These are phyloP conservation scores for Pseudorhombus dupliciocellatus DNA, from an alignment of 2,113 vertebrate species.

Conservation along the genomic window DNA sequence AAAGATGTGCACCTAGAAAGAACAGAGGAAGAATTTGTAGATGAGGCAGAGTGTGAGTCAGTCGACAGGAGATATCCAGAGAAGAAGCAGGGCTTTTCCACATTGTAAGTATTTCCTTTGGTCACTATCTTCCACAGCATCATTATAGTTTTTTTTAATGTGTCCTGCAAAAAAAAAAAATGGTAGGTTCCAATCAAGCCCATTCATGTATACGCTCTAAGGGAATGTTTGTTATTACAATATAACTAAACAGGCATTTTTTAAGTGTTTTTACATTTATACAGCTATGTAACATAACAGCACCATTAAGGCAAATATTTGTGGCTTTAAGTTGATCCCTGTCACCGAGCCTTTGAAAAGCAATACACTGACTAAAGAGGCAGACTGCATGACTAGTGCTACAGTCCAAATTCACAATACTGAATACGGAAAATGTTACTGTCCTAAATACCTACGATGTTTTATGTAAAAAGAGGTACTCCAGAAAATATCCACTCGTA, in stretches of 20 bases:
- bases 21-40: slow-evolving; percentile 75
- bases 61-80: slow-evolving; percentile 77
- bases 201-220: slow-evolving; percentile 55
- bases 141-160: slow-evolving; percentile 35
- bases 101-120: slow-evolving; percentile 83
- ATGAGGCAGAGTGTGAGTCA: slow-evolving; percentile 82
- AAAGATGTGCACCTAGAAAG: slow-evolving; percentile 52
- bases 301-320: slow-evolving; percentile 41
- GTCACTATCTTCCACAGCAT: slow-evolving; percentile 40
- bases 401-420: slow-evolving; percentile 3
- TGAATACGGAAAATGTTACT: slow-evolving; percentile 11
- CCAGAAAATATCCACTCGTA: not conserved
- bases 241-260: slow-evolving; percentile 36
- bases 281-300: slow-evolving; percentile 58
- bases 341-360: slow-evolving; percentile 40
- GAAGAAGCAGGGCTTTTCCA: slow-evolving; percentile 75
- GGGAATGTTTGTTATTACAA: slow-evolving; percentile 57
- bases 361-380: slow-evolving; percentile 45
- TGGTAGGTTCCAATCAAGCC: slow-evolving; percentile 29
- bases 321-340: slow-evolving; percentile 32
- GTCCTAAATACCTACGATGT: slow-evolving; percentile 6
- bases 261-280: slow-evolving; percentile 77
- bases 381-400: slow-evolving; percentile 13
- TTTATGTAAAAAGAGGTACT: slow-evolving; percentile 5
- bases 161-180: slow-evolving; percentile 41